Evolutionary conservation across 2,888 invertebrate genomes (phyloP), one percentile per base, ranked within the genome.

Genomic region (Parthenolecanium corni): DNA sequence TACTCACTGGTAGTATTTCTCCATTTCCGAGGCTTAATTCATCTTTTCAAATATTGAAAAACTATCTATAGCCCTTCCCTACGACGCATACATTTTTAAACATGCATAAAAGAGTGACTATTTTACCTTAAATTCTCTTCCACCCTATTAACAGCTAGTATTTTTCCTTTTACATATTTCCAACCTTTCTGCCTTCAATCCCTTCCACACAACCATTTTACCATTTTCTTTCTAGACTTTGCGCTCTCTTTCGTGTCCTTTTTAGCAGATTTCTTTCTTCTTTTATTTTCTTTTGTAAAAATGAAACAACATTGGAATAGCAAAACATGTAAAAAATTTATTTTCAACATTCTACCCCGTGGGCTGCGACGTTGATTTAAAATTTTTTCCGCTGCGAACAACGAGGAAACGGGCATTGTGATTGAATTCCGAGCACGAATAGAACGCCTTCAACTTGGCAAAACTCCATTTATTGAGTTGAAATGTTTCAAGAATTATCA

Each of bases 401-500:
- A 31, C 38, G 31, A 47, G 61, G 36, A 31, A 31, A 44, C 47
- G n/a, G 46, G 21, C 5, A 23, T 21, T 49, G 61, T 61, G 61
- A 61, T 61, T 61, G 61, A 61, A 61, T 61, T 61, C 61, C 47
- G 61, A 61, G 61, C 61, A 61, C 61, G 61, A 61, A 61, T 61
- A 61, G 51, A 61, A 61, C 61, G 61, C 61, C 61, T 61, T 61
- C 51, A 61, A 61, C 61, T 61, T 61, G 61, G 61, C 61, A 61
- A 61, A 61, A 61, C 61, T 61, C 61, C 51, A 49, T 61, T 51
- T 61, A 61, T 61, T 61, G 61, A 61, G 61, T 61, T 61, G 61
- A 61, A 61, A 61, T 61, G 61, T 61, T 61, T 61, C 61, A 61
- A 61, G 61, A 61, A 61, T 61, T 61, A 61, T 61, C 61, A 61